A percentile compares a stretch with the other conserved stretches of the same genome.
phyloP scores from a whole-genome alignment of 2,797 vertebrate genomes.

The Sandelia bainsii region DNA sequence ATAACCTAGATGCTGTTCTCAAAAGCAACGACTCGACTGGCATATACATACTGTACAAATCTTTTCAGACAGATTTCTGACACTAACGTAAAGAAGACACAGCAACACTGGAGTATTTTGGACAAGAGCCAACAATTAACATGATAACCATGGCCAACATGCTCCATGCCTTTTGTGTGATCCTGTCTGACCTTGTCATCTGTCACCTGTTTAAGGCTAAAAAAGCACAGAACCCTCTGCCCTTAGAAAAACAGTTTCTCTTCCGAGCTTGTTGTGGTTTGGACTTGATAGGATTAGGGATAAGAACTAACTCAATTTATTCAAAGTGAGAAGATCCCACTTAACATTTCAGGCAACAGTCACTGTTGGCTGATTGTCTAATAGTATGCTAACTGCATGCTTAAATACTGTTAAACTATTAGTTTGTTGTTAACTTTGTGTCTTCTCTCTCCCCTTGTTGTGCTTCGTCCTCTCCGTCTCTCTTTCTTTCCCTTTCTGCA shows the following conservation, averaged over 20 bases:
- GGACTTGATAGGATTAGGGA: conserved; percentile 65
- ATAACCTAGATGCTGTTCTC: neutral
- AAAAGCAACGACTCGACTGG: neutral
- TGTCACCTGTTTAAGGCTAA: neutral
- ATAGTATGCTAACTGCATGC: neutral
- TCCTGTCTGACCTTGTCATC: neutral
- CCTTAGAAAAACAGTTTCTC: neutral
- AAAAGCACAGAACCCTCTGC: neutral
- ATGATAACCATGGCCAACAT: neutral
- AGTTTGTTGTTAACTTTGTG: no score
- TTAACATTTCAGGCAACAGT: conserved; percentile 22
- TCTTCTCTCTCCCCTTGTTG: no score
- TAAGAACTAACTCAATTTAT: conserved; percentile 48
- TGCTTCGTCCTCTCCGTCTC: no score
- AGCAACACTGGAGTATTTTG: neutral
- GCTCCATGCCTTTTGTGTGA: neutral
- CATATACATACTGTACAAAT: neutral
- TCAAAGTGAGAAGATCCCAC: conserved; percentile 42
- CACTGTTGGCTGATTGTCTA: neutral
- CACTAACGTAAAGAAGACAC: neutral
- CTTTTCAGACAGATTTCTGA: no score
- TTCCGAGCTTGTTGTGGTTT: conserved; percentile 36
- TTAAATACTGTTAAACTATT: neutral
- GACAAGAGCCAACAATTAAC: neutral
- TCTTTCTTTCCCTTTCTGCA: no score